These are phyloP conservation scores for Chrysoperla carnea DNA, from an alignment of 1,140 invertebrate genomes.

Conservation along the genomic window DNA sequence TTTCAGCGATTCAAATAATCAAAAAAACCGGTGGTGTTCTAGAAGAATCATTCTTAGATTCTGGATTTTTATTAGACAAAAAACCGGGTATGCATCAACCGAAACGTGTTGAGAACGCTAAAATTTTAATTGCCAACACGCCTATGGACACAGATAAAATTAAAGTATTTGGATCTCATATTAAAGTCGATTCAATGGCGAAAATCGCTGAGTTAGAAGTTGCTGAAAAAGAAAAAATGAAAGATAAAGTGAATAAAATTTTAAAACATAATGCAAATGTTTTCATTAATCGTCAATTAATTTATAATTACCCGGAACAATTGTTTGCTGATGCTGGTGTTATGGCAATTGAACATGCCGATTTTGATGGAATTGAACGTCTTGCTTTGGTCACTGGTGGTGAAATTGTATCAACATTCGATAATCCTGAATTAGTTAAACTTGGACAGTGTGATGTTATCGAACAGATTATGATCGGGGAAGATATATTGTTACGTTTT, in stretches of 20 bases:
- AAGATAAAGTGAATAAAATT: conserved; percentile 97
- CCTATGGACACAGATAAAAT: conserved; percentile 99
- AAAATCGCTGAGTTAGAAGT: conserved; percentile 96
- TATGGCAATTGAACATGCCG: conserved; percentile 99
- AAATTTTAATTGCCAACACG: conserved; percentile 98
- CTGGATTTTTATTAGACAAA: conserved; percentile 96
- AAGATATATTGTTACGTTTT: conserved; percentile 90
- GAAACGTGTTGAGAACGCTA: conserved; percentile 78
- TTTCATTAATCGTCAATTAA: conserved; percentile 97
- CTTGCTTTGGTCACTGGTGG: conserved; percentile 93
- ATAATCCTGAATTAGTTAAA: conserved; percentile 79
- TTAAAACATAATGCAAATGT: conserved; percentile 92
- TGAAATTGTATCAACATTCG: conserved; percentile 98
- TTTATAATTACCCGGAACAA: conserved; percentile 99
- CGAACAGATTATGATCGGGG: conserved; percentile 96
- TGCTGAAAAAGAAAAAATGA: conserved; percentile 99
- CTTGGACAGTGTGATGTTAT: conserved; percentile 89
- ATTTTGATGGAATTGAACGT: conserved; percentile 98
- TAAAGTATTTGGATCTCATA: conserved; percentile 97
- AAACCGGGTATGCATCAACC: conserved; percentile 84
- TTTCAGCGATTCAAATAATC: conserved; percentile 90
- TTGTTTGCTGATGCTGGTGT: conserved; percentile 95
- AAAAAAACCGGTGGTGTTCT: conserved; percentile 89
- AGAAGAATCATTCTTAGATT: conserved; percentile 92
- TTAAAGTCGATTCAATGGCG: conserved; percentile 93